Evolutionary conservation across 2,797 vertebrate genomes (phyloP).

Genomic region (Ctenochaetus hawaiiensis): DNA sequence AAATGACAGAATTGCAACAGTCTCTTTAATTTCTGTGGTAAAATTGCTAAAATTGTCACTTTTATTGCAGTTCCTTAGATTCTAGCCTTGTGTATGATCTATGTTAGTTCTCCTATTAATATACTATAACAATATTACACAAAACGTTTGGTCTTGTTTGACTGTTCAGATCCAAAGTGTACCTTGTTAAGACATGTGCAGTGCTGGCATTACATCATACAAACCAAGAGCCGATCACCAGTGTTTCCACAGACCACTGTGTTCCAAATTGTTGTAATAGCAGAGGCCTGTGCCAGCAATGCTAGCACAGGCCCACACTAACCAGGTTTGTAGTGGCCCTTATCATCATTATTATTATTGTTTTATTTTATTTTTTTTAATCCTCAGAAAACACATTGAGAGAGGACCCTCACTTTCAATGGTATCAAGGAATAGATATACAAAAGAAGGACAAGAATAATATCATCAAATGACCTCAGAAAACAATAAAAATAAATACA

Average conservation of each 20-base stretch:
- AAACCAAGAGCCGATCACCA: slow-evolving; percentile 20
- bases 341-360: too few species aligned
- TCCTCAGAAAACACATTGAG: too few species aligned
- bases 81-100: background rate
- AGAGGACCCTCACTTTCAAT: too few species aligned
- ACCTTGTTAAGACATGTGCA: slow-evolving; percentile 27
- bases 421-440: too few species aligned
- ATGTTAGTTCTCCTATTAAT: background rate
- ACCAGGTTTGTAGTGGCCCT: background rate
- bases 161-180: slow-evolving; percentile 26
- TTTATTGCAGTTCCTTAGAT: background rate
- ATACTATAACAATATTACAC: background rate
- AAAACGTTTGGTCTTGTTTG: background rate
- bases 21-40: background rate
- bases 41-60: background rate
- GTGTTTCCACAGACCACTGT: slow-evolving; percentile 26
- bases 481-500: too few species aligned
- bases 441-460: too few species aligned
- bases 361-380: too few species aligned
- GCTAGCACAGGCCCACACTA: background rate
- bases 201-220: slow-evolving; percentile 8
- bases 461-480: too few species aligned
- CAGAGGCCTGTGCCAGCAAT: background rate
- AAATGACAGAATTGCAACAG: background rate
- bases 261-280: slow-evolving; percentile 13